Evolutionary conservation across 2,888 invertebrate species (phyloP), one percentile per base, ranked within the genome.

Genomic region (Pseudoips prasinana): DNA sequence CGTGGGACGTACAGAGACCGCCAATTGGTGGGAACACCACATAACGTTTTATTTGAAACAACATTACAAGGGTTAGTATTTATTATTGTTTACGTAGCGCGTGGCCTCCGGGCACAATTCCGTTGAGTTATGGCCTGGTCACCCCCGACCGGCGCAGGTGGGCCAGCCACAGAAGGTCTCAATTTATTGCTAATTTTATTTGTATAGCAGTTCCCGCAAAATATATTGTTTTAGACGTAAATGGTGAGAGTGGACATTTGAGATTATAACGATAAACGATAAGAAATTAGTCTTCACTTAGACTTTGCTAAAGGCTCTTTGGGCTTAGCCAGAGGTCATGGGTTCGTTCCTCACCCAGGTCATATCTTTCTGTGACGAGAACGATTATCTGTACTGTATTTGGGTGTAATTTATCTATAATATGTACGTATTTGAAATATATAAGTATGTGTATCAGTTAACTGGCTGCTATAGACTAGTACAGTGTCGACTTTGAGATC

Each of bases 181-280:
- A 76, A 85, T 85, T 85, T 85, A 85, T 84, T 70, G 77, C 76
- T 78, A 78, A 82, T 84, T 84, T 79, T 78, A 77, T 78, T 70
- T 68, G 68, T 68, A 61, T 67, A 56, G 51, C 59, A 51, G 61
- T 55, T 63, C 61, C 55, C 64, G 57, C 58, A 61, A 64, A 66
- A 71, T 71, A 68, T 71, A 73, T 70, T 68, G 69, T 61, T 64
- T 64, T 59, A 53, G 45, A 40, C 33, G 38, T 30, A 48, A 51
- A 46, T 52, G 39, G 43, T 46, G 41, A 32, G 27, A 3, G 33
- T 24, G 39, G 35, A 37, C 42, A 39, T 39, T 28, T 19, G 22
- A 29, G 10, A 35, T 46, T 42, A 40, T 33, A 32, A 18, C 26
- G 23, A 43, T 39, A 48, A 48, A 33, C 30, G 29, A 30, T 30